A percentile compares a stretch with the other conserved stretches of the same genome.
These are phyloP conservation scores for Hiodon alosoides DNA, from an alignment of 2,113 vertebrate species.

Conservation along the genomic window DNA sequence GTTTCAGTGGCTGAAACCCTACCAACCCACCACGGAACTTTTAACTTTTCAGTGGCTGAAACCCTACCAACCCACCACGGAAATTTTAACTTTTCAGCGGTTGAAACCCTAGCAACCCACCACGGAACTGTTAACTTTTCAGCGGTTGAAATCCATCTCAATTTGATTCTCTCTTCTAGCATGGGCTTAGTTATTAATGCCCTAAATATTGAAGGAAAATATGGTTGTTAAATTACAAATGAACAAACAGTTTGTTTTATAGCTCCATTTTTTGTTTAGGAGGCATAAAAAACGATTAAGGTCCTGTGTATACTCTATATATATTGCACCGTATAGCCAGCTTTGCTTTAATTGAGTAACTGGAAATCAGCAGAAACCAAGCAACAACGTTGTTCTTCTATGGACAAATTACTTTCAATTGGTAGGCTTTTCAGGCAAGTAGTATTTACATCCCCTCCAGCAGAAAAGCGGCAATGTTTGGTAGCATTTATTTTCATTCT, in stretches of 20 bases:
- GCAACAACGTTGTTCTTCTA: slow-evolving; percentile 46
- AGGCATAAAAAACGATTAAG: slow-evolving; percentile 36
- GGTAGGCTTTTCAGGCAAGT: slow-evolving; percentile 37
- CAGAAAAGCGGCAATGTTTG: slow-evolving; percentile 5
- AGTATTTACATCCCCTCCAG: slow-evolving; percentile 49
- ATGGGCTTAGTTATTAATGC: slow-evolving; percentile 49
- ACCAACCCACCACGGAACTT: slow-evolving; percentile 35
- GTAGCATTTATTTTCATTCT: slow-evolving; percentile 44
- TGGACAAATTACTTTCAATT: slow-evolving; percentile 46
- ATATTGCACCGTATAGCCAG: slow-evolving; percentile 39
- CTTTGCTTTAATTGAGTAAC: slow-evolving; percentile 21
- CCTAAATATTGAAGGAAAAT: slow-evolving; percentile 46
- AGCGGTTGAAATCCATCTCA: slow-evolving; percentile 43
- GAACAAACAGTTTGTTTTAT: background rate
- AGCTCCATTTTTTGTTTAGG: slow-evolving; percentile 24
- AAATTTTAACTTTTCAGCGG: slow-evolving; percentile 51
- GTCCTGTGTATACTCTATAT: slow-evolving; percentile 29
- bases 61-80: slow-evolving; percentile 33
- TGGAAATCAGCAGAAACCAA: slow-evolving; percentile 17
- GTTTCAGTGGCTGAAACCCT: slow-evolving; percentile 23
- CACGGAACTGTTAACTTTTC: no score
- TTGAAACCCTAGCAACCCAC: no score
- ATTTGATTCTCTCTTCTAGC: slow-evolving; percentile 38
- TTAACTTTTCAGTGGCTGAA: slow-evolving; percentile 49
- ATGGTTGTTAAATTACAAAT: slow-evolving; percentile 22